phyloP scores from a whole-genome alignment of 37 sponge, comb jelly and placozoan species.

The Tethya wilhelma region DNA sequence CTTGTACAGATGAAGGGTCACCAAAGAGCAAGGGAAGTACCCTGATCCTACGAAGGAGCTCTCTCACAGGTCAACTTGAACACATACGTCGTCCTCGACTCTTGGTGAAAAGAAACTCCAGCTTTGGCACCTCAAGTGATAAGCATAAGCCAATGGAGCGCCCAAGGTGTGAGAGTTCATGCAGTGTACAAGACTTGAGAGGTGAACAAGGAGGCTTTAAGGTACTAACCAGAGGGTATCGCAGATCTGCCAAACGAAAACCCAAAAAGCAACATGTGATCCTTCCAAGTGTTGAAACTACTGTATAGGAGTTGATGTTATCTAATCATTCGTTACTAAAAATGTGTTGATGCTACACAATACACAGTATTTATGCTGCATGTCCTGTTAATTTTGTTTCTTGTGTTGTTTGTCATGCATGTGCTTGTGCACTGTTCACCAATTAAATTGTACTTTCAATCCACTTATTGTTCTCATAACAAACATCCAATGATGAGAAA shows the following conservation, averaged over 20 bases:
- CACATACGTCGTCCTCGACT: conserved; percentile 1
- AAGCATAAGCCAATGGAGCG: background rate
- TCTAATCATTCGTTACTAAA: too few species aligned
- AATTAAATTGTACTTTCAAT: too few species aligned
- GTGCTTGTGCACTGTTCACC: too few species aligned
- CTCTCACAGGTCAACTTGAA: conserved; percentile 52
- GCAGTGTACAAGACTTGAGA: background rate
- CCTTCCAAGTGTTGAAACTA: conserved; percentile 26
- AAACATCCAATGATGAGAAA: too few species aligned
- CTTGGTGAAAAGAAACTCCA: background rate
- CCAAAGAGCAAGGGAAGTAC: conserved; percentile 27
- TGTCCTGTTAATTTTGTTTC: too few species aligned
- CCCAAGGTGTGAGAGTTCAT: background rate
- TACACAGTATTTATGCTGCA: too few species aligned
- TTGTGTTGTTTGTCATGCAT: too few species aligned
- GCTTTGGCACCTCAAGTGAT: background rate
- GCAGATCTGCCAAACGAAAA: background rate
- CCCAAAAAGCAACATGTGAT: background rate
- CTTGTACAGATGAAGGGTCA: conserved; percentile 3
- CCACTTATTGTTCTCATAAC: too few species aligned
- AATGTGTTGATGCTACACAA: too few species aligned
- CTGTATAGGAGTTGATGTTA: too few species aligned
- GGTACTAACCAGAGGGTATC: background rate
- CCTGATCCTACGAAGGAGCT: conserved; percentile 40
- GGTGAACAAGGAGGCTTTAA: background rate